A percentile compares a stretch with the other conserved stretches of the same genome.
Evolutionary conservation across 2,888 invertebrate genomes (phyloP).

Genomic region (Antheraea yamamai): DNA sequence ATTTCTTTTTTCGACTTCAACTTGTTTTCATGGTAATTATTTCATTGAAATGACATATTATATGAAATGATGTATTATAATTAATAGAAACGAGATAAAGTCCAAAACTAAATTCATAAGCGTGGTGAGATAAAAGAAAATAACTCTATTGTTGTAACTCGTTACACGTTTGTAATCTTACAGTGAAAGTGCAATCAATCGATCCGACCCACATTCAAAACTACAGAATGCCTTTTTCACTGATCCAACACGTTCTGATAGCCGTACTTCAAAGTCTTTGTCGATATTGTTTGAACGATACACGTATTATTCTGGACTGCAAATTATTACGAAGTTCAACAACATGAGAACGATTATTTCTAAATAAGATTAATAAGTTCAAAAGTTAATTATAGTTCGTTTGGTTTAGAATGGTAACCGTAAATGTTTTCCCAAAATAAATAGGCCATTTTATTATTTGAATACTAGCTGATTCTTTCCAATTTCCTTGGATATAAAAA

Average conservation of each 20-base stretch:
- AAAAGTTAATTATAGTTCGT: neutral
- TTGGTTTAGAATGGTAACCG: neutral
- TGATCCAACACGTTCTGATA: constrained; percentile 6
- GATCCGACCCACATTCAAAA: constrained; percentile 30
- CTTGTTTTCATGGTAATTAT: neutral
- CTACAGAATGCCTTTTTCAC: constrained; percentile 11
- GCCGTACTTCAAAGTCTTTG: constrained; percentile 34
- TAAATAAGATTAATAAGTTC: neutral
- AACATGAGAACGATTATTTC: constrained; percentile 22
- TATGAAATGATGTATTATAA: no score
- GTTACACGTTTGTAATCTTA: constrained; percentile 5
- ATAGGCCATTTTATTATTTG: neutral
- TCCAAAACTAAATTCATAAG: neutral
- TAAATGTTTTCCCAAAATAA: neutral
- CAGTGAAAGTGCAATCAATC: constrained; percentile 39
- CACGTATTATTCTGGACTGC: constrained; percentile 37
- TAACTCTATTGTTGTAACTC: neutral
- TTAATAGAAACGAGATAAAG: neutral
- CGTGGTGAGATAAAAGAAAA: neutral
- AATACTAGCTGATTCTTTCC: neutral
- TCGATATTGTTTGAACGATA: constrained; percentile 37
- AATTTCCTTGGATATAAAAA: no score
- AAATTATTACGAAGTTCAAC: constrained; percentile 63
- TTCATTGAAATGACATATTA: no score
- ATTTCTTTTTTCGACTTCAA: neutral